Conservation (phyloP, 2,888 invertebrate genomes). For the Perizoma flavofasciatum region DNA sequence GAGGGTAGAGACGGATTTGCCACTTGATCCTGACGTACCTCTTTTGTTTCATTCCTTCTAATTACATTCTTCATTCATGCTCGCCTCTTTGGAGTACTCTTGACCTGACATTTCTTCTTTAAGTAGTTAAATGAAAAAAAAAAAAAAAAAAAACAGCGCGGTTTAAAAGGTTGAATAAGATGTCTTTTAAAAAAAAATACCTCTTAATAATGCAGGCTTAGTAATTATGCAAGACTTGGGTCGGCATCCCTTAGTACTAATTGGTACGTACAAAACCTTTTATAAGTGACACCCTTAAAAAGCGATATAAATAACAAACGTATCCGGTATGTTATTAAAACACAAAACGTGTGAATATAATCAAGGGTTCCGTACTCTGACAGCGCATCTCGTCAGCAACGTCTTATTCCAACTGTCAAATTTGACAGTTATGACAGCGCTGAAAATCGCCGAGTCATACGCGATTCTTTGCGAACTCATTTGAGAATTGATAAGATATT, state of each 20-base stretch:
- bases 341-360: conserved; percentile 71
- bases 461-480: conserved; percentile 64
- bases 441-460: conserved; percentile 63
- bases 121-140: no score
- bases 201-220: no score
- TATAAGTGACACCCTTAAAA: conserved; percentile 30
- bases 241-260: conserved; percentile 23
- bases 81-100: no score
- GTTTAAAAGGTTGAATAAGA: no score
- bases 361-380: conserved; percentile 67
- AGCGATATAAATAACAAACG: conserved; percentile 36
- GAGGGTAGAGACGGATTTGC: no score
- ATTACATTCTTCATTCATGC: no score
- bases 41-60: no score
- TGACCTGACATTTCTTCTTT: no score
- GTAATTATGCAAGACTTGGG: not conserved
- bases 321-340: conserved; percentile 71
- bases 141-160: no score
- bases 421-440: conserved; percentile 65
- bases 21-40: no score
- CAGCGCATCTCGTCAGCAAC: conserved; percentile 57
- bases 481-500: conserved; percentile 64
- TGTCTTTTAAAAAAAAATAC: no score
- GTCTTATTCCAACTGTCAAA: conserved; percentile 72
- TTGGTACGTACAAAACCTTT: conserved; percentile 22